A percentile compares a stretch with the other conserved stretches of the same genome.
Evolutionary conservation across 2,797 vertebrate species (phyloP).

Genomic region (Xiphophorus birchmanni): DNA sequence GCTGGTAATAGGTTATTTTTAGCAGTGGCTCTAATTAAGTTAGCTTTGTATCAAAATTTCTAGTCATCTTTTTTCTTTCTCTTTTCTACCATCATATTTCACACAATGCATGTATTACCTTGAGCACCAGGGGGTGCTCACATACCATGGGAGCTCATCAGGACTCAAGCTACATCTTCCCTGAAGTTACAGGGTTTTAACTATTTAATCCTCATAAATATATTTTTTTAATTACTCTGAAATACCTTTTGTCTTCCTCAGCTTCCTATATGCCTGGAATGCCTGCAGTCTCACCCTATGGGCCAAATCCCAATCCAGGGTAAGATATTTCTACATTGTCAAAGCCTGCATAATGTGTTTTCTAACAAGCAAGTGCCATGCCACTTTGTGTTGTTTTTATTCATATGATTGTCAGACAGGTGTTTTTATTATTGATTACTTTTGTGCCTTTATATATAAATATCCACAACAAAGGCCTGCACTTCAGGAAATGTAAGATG

Average conservation of each 20-base stretch:
- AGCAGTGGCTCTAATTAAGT: background rate
- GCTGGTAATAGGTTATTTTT: background rate
- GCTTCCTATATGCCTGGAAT: constrained; percentile 96
- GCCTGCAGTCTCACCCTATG: constrained; percentile 88
- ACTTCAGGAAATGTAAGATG: background rate
- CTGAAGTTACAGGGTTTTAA: background rate
- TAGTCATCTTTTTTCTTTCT: background rate
- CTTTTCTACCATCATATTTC: background rate
- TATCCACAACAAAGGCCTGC: background rate
- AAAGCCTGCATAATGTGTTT: background rate
- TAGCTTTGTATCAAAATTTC: background rate
- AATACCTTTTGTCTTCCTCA: constrained; percentile 61
- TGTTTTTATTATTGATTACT: background rate
- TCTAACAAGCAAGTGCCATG: constrained; percentile 3
- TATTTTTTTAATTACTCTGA: background rate
- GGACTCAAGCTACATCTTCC: background rate
- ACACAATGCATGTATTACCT: constrained; percentile 29
- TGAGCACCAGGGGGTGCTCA: constrained; percentile 72
- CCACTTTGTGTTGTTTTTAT: background rate
- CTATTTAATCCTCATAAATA: background rate
- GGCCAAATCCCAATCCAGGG: constrained; percentile 90
- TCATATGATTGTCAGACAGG: background rate
- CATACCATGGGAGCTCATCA: background rate
- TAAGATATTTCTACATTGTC: constrained; percentile 66
- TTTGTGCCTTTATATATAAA: background rate